These are phyloP conservation scores for Benthosema pterotum DNA, from an alignment of 2,797 vertebrate species.

Conservation along the genomic window DNA sequence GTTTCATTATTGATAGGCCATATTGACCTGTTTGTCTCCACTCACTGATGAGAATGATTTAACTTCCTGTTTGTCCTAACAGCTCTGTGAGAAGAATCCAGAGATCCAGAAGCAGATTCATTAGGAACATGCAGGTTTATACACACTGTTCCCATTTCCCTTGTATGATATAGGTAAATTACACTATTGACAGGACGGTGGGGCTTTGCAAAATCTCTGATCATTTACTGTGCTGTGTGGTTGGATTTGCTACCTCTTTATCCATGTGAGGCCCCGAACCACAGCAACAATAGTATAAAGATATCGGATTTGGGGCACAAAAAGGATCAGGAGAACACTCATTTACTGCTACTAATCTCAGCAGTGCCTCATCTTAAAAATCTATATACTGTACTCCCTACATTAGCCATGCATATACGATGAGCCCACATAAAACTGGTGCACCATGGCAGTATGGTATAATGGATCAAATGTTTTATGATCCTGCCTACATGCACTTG, in stretches of 20 bases:
- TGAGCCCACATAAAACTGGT: constrained; percentile 29
- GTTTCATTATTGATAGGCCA: constrained; percentile 70
- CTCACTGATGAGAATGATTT: constrained; percentile 64
- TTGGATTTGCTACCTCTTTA: not conserved
- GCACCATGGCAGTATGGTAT: constrained; percentile 32
- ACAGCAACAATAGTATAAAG: not conserved
- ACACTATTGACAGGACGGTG: not conserved
- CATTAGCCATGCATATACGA: constrained; percentile 47
- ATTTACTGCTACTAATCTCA: constrained; percentile 30
- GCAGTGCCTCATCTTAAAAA: constrained; percentile 28
- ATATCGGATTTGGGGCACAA: constrained; percentile 1
- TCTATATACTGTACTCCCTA: constrained; percentile 16
- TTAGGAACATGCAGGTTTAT: constrained; percentile 25
- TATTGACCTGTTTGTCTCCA: constrained; percentile 75
- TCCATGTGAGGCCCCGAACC: not conserved
- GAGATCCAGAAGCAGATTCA: constrained; percentile 32
- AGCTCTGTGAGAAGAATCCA: constrained; percentile 50
- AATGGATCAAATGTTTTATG: constrained; percentile 56
- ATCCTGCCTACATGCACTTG: constrained; percentile 44
- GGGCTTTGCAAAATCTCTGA: constrained; percentile 5
- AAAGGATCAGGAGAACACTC: constrained; percentile 15
- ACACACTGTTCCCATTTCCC: constrained; percentile 1
- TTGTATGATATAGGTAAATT: constrained; percentile 6
- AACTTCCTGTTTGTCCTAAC: constrained; percentile 59
- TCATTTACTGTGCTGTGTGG: no score